phyloP scores from a whole-genome alignment of 2,113 vertebrate genomes.

The Hippocampus comes region DNA sequence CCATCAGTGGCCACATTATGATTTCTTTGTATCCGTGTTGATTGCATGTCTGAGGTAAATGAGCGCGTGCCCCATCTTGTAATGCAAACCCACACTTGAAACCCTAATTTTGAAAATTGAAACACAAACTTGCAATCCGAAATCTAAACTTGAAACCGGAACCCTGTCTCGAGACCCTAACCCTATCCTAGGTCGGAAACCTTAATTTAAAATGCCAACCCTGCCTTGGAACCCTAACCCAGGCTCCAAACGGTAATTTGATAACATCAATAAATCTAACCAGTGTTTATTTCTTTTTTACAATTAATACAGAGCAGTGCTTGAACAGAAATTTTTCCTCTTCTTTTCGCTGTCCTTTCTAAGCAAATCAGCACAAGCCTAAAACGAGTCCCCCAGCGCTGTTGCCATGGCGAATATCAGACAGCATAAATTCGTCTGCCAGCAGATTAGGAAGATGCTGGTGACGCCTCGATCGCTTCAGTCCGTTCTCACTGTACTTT shows the following conservation, averaged over 20 bases:
- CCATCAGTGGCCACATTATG: no score
- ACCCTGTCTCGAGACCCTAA: background rate
- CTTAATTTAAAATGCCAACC: background rate
- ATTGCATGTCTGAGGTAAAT: background rate
- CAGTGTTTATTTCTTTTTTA: background rate
- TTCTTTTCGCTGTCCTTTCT: no score
- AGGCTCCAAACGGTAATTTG: background rate
- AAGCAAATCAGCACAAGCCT: conserved; percentile 11
- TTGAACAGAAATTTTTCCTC: background rate
- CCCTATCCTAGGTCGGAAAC: background rate
- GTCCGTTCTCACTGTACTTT: conserved; percentile 45
- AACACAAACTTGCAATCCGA: no score
- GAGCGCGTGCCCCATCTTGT: background rate
- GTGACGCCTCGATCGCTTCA: conserved; percentile 43
- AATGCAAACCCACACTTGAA: background rate
- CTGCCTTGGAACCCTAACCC: background rate
- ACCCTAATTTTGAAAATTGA: background rate
- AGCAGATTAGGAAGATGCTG: conserved; percentile 48
- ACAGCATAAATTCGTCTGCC: conserved; percentile 50
- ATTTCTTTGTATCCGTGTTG: background rate
- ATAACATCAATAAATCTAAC: no score
- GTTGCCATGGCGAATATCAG: conserved; percentile 66
- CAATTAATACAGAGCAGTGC: background rate
- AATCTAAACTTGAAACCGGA: no score
- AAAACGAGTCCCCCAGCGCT: conserved; percentile 48